Conservation (phyloP, 2,113 vertebrate genomes). For the Oryzias javanicus region DNA sequence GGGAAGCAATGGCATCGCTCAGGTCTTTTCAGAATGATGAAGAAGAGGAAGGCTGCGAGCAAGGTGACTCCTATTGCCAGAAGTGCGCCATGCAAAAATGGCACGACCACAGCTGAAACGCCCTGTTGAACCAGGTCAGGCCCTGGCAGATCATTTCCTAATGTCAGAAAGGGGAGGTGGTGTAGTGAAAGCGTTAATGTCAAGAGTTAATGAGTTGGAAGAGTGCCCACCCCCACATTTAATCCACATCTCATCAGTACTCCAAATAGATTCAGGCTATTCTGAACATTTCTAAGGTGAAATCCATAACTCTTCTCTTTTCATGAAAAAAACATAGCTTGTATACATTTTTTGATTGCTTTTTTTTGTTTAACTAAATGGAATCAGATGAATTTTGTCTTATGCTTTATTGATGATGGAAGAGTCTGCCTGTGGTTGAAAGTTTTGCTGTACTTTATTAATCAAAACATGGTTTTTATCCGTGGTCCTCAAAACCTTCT, state of each 20-base stretch:
- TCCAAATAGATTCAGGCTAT: conserved; percentile 62
- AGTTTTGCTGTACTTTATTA: too few species aligned
- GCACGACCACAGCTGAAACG: conserved; percentile 62
- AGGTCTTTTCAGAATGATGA: conserved; percentile 31
- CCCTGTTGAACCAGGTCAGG: conserved; percentile 64
- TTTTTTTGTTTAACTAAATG: too few species aligned
- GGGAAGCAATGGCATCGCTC: background rate
- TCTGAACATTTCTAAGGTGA: conserved; percentile 6
- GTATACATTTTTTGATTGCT: too few species aligned
- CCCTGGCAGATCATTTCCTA: conserved; percentile 64
- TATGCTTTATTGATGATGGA: too few species aligned
- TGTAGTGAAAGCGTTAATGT: conserved; percentile 50
- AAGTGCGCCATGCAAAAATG: conserved; percentile 76
- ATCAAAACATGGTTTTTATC: too few species aligned
- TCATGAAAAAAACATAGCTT: conserved; percentile 16
- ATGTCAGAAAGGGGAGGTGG: background rate
- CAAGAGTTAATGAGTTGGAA: conserved; percentile 68
- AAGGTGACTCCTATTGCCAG: conserved; percentile 73
- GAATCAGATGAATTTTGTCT: too few species aligned
- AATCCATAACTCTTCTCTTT: conserved; percentile 34
- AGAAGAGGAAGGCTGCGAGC: conserved; percentile 31
- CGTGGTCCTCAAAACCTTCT: too few species aligned
- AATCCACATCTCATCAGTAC: conserved; percentile 65
- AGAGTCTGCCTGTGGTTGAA: too few species aligned
- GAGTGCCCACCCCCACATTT: conserved; percentile 60